phyloP scores from a whole-genome alignment of 2,888 invertebrate genomes.

The Drosophila barbarae region DNA sequence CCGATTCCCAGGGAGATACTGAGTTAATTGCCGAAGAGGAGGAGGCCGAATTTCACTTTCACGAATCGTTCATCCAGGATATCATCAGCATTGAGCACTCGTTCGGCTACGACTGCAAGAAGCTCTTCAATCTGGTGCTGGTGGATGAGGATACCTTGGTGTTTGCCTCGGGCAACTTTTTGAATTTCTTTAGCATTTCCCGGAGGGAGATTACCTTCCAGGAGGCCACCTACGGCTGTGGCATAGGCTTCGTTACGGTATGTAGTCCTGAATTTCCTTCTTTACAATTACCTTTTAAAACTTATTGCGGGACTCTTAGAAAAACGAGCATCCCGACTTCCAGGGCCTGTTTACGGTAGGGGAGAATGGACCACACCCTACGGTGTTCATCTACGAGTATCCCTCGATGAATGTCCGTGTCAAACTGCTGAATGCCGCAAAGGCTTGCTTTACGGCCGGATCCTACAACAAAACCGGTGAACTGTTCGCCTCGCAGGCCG shows the following conservation, averaged over 20 bases:
- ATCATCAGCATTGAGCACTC: slow-evolving; percentile 82
- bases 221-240: slow-evolving; percentile 87
- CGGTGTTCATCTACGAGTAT: slow-evolving; percentile 91
- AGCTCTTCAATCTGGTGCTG: slow-evolving; percentile 88
- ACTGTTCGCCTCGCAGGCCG: slow-evolving; percentile 86
- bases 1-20: slow-evolving; percentile 34
- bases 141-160: slow-evolving; percentile 87
- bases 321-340: slow-evolving; percentile 83
- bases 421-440: slow-evolving; percentile 88
- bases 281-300: not conserved
- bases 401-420: slow-evolving; percentile 88
- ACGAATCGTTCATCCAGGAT: slow-evolving; percentile 58
- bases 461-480: slow-evolving; percentile 90
- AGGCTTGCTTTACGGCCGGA: slow-evolving; percentile 85
- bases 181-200: slow-evolving; percentile 87
- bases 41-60: slow-evolving; percentile 23
- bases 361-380: slow-evolving; percentile 87
- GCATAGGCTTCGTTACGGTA: slow-evolving; percentile 90
- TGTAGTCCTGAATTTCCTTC: slow-evolving; percentile 48
- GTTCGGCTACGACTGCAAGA: slow-evolving; percentile 91
- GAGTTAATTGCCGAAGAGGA: slow-evolving; percentile 50
- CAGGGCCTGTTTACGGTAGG: slow-evolving; percentile 88
- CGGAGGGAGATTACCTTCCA: slow-evolving; percentile 85
- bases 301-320: slow-evolving; percentile 76
- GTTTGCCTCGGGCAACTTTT: slow-evolving; percentile 90